Evolutionary conservation across 2,113 vertebrate species (phyloP), one percentile per base, ranked within the genome.

Genomic region (Alouatta palliata): DNA sequence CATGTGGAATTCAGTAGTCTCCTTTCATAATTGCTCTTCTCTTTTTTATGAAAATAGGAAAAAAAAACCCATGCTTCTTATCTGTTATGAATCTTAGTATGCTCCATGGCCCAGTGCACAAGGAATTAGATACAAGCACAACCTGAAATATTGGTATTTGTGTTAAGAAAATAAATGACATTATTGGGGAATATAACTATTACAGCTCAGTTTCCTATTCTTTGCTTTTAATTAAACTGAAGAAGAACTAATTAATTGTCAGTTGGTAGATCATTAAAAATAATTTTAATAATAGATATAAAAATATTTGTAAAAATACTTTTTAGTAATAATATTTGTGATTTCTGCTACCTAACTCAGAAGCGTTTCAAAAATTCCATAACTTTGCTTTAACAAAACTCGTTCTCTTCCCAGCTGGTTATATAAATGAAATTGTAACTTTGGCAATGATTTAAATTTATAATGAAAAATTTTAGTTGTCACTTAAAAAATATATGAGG

Each of bases 401-500:
- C 17, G 10, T 56, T 73, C 21, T 61, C n/a, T 94, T 61, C 58
- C 37, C 47, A 77, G 37, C 30, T 83, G 71, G 47, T 76, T 85
- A 54, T 52, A 47, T 86, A 97, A 87, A 25, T 84, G 71, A 88
- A 93, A 96, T 83, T 66, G 52, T 47, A 83, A 77, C 25, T 70
- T 90, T 92, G 73, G 52, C 54, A 94, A 70, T 52, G 64, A 90
- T 68, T 97, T 82, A 90, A 92, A 87, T 52, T 94, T 96, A 90
- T 80, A 49, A 73, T 75, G 68, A 97, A 87, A 90, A 61, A 35
- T 84, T 95, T 91, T 86, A 82, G 71, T 40, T 82, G 37, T 71
- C 61, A 71, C 56, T 54, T 96, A 68, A 88, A 64, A 82, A 90
- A 95, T 90, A 37, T 54, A 77, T 66, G 52, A 97, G 35, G 52